Base-by-base conservation (phyloP, 2,888 invertebrate genomes). In the Lypha dubia region DNA sequence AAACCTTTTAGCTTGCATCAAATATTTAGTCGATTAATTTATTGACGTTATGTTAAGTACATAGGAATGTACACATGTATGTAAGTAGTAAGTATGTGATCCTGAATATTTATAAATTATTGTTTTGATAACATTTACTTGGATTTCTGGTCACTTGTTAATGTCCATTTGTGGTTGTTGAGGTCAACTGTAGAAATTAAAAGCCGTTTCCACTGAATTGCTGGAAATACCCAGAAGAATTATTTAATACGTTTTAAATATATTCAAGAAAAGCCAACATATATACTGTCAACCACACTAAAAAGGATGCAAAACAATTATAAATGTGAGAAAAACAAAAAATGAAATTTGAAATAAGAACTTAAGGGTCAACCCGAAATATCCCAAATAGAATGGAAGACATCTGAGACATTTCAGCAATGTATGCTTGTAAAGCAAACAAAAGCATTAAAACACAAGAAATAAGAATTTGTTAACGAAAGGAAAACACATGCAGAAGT, bases 221-320 rank as follows among this genome's bases (percentile, higher is more conserved):
- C 32, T 44, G 17, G 46, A 22, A 81, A 79, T 77, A 49, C 73
- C 22, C 68, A 1, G 20, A 79, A 74, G 77, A 70, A 32, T 63
- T 70, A 46, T 68, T 80, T 79, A 38, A 80, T 56, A 53, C 49
- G 74, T 77, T 77, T 58, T 49, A 73, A 60, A 51, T 77, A 24
- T 41, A 70, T 70, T 49, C 17, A 65, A 60, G 53, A 53, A 68
- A 74, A 62, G 32, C 49, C 32, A 65, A 32, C 49, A 70, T 49
- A 32, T 56, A 63, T 89, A 89, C 84, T 90, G 90, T 90, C 90
- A 90, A 89, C 90, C 88, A 85, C 90, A 90, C 88, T 87, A 86
- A 71, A 86, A 53, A 86, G 87, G 86, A 86, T 84, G 63, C 56
- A 71, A 51, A n/a, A 74, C 46, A 70, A 65, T 60, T 70, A 71